Evolutionary conservation across 2,888 invertebrate genomes (phyloP).

Genomic region (Cryptocheilus praepositus): DNA sequence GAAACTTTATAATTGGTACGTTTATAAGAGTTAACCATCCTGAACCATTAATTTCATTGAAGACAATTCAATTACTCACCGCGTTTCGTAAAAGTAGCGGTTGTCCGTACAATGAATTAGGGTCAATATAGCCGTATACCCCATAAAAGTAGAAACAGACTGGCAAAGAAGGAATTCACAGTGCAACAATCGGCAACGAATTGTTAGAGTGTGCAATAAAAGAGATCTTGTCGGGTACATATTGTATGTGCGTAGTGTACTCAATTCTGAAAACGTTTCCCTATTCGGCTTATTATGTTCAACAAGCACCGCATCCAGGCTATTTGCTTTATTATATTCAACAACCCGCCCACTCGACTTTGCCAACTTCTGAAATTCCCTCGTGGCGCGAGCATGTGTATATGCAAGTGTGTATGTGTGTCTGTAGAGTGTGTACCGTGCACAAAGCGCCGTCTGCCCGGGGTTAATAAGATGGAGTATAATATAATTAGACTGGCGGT

Average conservation of each 20-base stretch:
- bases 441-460: slow-evolving; percentile 17
- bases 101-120: too few relatives aligned
- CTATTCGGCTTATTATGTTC: slow-evolving; percentile 10
- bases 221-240: too few relatives aligned
- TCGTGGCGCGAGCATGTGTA: slow-evolving; percentile 16
- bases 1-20: too few relatives aligned
- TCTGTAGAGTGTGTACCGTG: background rate
- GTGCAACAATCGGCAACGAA: too few relatives aligned
- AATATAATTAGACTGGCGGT: slow-evolving; percentile 32
- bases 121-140: too few relatives aligned
- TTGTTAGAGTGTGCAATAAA: too few relatives aligned
- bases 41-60: background rate
- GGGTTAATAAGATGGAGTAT: slow-evolving; percentile 48
- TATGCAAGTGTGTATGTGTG: background rate
- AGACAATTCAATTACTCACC: too few relatives aligned
- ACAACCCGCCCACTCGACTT: slow-evolving; percentile 20
- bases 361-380: slow-evolving; percentile 36
- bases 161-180: too few relatives aligned
- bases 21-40: background rate
- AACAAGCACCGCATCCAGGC: slow-evolving; percentile 9
- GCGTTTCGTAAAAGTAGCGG: too few relatives aligned
- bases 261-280: slow-evolving; percentile 14
- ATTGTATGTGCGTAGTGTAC: too few relatives aligned
- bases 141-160: too few relatives aligned
- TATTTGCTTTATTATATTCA: slow-evolving; percentile 39